Evolutionary conservation across 2,113 vertebrate species (phyloP).

Genomic region (Pogona vitticeps): DNA sequence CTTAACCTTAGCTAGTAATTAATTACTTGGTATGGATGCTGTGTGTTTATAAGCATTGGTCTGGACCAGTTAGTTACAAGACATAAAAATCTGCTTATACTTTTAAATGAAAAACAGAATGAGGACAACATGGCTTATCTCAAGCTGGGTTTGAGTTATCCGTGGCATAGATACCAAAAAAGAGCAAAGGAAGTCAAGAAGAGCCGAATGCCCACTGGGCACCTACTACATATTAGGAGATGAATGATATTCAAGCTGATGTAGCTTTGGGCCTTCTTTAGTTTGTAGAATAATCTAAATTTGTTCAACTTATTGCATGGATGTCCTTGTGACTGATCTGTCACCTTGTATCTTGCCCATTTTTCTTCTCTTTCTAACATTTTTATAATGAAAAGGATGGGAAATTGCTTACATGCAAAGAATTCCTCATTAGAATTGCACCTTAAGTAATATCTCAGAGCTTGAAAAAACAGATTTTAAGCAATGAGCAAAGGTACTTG

Average conservation of each 20-base stretch:
- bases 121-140: constrained; percentile 32
- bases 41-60: constrained; percentile 45
- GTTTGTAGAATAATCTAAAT: constrained; percentile 22
- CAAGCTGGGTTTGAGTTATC: constrained; percentile 16
- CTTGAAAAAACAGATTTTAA: neutral
- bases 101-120: constrained; percentile 46
- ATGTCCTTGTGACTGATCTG: neutral
- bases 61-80: constrained; percentile 38
- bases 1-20: constrained; percentile 66
- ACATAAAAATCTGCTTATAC: constrained; percentile 19
- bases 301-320: constrained; percentile 29
- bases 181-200: neutral
- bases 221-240: neutral
- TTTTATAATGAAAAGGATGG: constrained; percentile 7
- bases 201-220: constrained; percentile 27
- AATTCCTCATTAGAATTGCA: neutral
- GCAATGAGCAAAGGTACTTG: neutral
- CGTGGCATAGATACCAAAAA: neutral
- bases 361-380: neutral
- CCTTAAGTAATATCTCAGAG: too few relatives aligned
- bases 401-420: neutral
- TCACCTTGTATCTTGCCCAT: neutral
- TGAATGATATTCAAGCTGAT: constrained; percentile 21
- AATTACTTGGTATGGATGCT: constrained; percentile 60
- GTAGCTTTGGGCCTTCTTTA: constrained; percentile 13